These are phyloP conservation scores for Bombycilla garrulus DNA, from an alignment of 2,113 vertebrate genomes.

Conservation along the genomic window DNA sequence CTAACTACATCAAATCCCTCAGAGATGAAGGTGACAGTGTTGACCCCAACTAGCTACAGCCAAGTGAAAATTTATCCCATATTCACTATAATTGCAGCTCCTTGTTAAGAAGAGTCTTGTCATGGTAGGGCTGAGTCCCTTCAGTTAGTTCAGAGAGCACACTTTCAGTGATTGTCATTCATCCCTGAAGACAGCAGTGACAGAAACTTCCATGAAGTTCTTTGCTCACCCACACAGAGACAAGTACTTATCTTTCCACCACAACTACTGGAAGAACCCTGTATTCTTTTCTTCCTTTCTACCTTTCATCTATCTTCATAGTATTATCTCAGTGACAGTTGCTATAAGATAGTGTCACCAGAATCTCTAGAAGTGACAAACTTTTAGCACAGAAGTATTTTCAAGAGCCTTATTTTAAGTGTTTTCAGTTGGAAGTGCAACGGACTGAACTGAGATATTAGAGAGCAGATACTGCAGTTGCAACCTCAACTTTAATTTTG, in stretches of 20 bases:
- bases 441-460: background rate
- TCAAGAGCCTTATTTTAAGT: background rate
- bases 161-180: background rate
- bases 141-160: background rate
- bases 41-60: background rate
- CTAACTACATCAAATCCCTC: background rate
- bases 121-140: background rate
- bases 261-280: background rate
- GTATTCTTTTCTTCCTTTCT: background rate
- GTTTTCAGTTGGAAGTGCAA: background rate
- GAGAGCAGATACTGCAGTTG: background rate
- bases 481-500: background rate
- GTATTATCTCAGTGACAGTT: background rate
- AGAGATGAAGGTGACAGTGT: accelerated
- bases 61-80: background rate
- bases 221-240: background rate
- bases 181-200: accelerated
- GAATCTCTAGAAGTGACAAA: background rate
- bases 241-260: background rate
- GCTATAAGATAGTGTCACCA: background rate
- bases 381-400: background rate
- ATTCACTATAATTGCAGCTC: background rate
- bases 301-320: background rate
- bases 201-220: background rate
- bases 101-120: background rate